These are phyloP conservation scores for Meteorus cinctellus DNA, from an alignment of 2,888 invertebrate species.

Conservation along the genomic window DNA sequence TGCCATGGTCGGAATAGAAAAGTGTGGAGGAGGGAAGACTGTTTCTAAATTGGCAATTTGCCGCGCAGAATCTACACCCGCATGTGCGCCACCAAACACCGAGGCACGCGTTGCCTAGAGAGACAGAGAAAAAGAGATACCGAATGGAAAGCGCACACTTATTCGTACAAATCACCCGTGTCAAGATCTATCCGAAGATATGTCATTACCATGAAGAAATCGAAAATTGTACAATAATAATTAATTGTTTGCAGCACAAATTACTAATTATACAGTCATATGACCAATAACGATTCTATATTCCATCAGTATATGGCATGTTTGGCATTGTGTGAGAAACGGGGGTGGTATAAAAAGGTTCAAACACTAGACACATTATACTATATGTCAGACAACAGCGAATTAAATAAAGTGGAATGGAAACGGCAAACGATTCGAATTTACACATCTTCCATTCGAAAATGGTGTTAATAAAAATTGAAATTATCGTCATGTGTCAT, in stretches of 20 bases:
- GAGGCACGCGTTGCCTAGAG: conserved; percentile 32
- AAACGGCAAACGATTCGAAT: background rate
- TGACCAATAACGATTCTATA: too few relatives aligned
- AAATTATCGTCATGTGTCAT: conserved; percentile 12
- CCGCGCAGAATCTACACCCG: conserved; percentile 57
- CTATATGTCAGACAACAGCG: background rate
- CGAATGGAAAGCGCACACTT: conserved; percentile 38
- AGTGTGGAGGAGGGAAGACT: conserved; percentile 14
- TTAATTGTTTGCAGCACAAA: background rate
- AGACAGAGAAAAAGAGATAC: background rate
- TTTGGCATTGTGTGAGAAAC: too few relatives aligned
- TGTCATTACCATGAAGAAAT: background rate
- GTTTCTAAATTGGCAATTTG: conserved; percentile 60
- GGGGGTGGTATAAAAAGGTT: background rate
- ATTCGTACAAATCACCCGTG: background rate
- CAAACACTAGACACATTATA: background rate
- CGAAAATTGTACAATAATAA: background rate
- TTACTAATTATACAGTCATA: too few relatives aligned
- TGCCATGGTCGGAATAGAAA: background rate
- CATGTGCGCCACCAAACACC: conserved; percentile 54
- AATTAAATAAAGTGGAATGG: background rate
- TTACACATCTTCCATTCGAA: background rate
- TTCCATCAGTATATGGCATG: too few relatives aligned
- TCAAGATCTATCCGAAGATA: background rate
- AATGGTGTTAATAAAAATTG: conserved; percentile 24